A percentile compares a stretch with the other conserved stretches of the same genome.
Evolutionary conservation across 1,140 invertebrate genomes (phyloP).

Genomic region (Hycleus phaleratus): DNA sequence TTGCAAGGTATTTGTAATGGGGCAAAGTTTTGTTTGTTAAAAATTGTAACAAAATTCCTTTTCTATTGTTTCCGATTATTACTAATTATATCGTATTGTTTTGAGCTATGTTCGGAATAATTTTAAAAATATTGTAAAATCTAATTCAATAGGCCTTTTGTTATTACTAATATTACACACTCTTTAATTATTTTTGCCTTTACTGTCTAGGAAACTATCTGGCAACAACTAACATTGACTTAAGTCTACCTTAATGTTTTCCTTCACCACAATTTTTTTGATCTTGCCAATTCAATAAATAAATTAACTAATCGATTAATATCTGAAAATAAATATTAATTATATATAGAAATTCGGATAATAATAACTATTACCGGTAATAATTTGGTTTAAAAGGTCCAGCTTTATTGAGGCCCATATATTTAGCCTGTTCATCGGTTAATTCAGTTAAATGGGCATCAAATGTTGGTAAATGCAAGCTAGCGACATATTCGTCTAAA

Average conservation of each 20-base stretch:
- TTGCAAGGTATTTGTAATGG: too few relatives aligned
- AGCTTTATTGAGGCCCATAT: constrained; percentile 93
- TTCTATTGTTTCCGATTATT: too few relatives aligned
- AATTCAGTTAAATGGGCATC: constrained; percentile 95
- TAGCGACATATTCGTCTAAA: constrained; percentile 93
- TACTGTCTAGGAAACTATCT: constrained; percentile 7
- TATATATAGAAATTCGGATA: background rate
- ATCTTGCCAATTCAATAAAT: background rate
- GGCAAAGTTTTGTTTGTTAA: too few relatives aligned
- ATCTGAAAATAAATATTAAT: background rate
- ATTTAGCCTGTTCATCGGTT: constrained; percentile 94
- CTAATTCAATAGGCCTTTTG: too few relatives aligned
- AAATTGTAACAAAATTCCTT: too few relatives aligned
- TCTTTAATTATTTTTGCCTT: background rate
- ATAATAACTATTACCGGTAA: constrained; percentile 62
- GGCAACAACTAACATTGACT: constrained; percentile 15
- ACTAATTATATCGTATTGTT: too few relatives aligned
- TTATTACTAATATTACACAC: too few relatives aligned
- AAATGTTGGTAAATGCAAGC: constrained; percentile 90
- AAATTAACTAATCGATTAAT: background rate
- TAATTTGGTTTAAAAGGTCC: constrained; percentile 98
- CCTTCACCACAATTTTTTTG: constrained; percentile 2
- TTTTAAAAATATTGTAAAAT: too few relatives aligned
- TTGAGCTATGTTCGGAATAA: too few relatives aligned
- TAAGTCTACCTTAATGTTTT: constrained; percentile 8